phyloP scores from a whole-genome alignment of 2,888 invertebrate genomes.

The Pristionchus entomophagus region DNA sequence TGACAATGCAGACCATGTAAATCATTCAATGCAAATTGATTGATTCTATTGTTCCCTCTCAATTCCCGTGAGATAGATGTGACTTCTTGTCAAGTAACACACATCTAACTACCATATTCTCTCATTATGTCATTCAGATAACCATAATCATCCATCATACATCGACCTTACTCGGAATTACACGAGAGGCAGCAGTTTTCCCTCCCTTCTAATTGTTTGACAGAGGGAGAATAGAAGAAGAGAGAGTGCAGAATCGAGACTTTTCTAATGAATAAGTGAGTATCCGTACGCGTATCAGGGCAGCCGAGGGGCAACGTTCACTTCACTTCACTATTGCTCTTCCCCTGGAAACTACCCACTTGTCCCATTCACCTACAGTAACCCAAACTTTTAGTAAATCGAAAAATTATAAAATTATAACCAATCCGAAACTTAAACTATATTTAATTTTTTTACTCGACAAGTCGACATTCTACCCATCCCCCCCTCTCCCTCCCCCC shows the following conservation, averaged over 20 bases:
- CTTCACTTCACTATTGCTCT: background rate
- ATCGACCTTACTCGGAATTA: constrained; percentile 12
- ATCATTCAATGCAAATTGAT: too few species aligned
- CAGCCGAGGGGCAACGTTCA: background rate
- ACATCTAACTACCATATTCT: background rate
- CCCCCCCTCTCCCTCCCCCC: background rate
- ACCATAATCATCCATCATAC: background rate
- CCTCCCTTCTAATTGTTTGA: background rate
- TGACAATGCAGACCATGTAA: too few species aligned
- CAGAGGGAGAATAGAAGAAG: background rate
- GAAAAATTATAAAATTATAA: too few species aligned
- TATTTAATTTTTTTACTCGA: too few species aligned
- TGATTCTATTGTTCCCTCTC: background rate
- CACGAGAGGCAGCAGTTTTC: background rate
- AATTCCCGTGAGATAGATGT: background rate
- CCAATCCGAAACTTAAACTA: too few species aligned
- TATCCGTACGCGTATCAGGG: background rate
- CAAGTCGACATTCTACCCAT: too few species aligned
- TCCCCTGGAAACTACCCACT: background rate
- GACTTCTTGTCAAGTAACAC: background rate
- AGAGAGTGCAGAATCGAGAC: background rate
- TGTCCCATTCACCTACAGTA: too few species aligned
- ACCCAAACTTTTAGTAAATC: too few species aligned
- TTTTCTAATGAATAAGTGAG: constrained; percentile 43
- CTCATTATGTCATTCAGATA: constrained; percentile 5